A percentile compares a stretch with the other conserved stretches of the same genome.
phyloP scores from a whole-genome alignment of 2,888 invertebrate genomes.

The Volucella inanis region DNA sequence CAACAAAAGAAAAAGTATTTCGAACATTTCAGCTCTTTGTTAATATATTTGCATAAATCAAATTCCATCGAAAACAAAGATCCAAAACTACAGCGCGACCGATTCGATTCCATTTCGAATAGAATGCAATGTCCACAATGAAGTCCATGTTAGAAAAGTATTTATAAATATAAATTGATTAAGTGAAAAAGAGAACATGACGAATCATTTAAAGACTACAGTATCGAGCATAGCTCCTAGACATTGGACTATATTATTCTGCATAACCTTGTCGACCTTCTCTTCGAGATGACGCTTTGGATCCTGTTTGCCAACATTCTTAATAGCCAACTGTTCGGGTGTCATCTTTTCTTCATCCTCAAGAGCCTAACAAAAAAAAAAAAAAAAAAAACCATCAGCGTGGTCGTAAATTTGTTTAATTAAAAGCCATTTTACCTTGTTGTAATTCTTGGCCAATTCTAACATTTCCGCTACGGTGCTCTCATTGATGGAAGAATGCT shows the following conservation, averaged over 20 bases:
- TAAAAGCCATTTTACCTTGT: slow-evolving; percentile 85
- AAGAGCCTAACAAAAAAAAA: slow-evolving; percentile 86
- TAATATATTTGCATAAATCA: slow-evolving; percentile 54
- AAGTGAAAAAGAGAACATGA: slow-evolving; percentile 36
- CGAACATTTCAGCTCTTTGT: slow-evolving; percentile 45
- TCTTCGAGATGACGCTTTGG: slow-evolving; percentile 99
- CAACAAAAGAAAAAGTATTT: neutral
- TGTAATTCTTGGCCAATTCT: slow-evolving; percentile 98
- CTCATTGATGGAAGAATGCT: slow-evolving; percentile 96
- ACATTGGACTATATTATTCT: slow-evolving; percentile 98
- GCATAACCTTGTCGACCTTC: slow-evolving; percentile 98
- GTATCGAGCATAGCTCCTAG: slow-evolving; percentile 98
- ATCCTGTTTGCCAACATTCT: slow-evolving; percentile 99
- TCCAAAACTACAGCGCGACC: slow-evolving; percentile 2
- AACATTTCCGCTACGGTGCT: slow-evolving; percentile 97
- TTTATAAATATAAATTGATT: slow-evolving; percentile 70
- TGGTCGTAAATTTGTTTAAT: neutral
- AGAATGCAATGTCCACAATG: slow-evolving; percentile 37
- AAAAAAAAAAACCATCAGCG: slow-evolving; percentile 59
- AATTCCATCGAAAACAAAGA: slow-evolving; percentile 42
- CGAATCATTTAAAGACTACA: slow-evolving; percentile 91
- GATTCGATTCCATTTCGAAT: slow-evolving; percentile 3
- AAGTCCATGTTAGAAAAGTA: slow-evolving; percentile 59
- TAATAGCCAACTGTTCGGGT: slow-evolving; percentile 98
- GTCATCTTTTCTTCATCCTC: slow-evolving; percentile 99